phyloP scores from a whole-genome alignment of 1,140 invertebrate species.

The Phortica variegata region DNA sequence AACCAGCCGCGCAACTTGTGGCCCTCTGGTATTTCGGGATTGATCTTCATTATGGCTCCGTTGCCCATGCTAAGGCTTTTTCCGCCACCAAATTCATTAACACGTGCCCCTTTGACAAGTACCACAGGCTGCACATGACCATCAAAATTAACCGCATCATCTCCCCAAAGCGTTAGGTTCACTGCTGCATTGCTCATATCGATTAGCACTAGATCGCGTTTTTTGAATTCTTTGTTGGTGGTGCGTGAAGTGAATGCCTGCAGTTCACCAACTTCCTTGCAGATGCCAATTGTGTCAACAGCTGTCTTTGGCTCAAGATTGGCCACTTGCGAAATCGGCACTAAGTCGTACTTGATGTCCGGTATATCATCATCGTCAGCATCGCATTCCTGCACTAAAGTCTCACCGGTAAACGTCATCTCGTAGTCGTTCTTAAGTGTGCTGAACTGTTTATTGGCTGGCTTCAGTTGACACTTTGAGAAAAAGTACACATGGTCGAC shows the following conservation, averaged over 20 bases:
- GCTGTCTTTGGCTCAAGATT: conserved; percentile 66
- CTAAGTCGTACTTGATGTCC: conserved; percentile 79
- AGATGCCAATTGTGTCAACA: conserved; percentile 89
- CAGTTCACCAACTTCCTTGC: conserved; percentile 74
- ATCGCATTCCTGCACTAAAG: conserved; percentile 72
- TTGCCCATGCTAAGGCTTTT: conserved; percentile 59
- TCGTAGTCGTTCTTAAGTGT: conserved; percentile 93
- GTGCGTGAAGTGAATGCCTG: conserved; percentile 70
- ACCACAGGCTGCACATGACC: conserved; percentile 75
- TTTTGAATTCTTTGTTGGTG: conserved; percentile 81
- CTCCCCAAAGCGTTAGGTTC: conserved; percentile 74
- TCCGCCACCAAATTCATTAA: conserved; percentile 76
- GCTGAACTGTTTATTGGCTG: conserved; percentile 88
- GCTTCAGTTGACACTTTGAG: conserved; percentile 77
- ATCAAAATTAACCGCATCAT: conserved; percentile 82
- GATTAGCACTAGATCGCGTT: conserved; percentile 84
- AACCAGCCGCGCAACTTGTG: conserved; percentile 89
- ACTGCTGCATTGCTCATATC: conserved; percentile 83
- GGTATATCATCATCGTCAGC: conserved; percentile 69
- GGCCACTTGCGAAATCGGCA: conserved; percentile 75
- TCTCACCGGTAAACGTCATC: conserved; percentile 84
- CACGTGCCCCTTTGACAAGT: conserved; percentile 74
- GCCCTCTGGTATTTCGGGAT: conserved; percentile 88
- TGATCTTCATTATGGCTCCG: conserved; percentile 70
- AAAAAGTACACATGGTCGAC: conserved; percentile 87